Base-by-base conservation (phyloP, 2,113 vertebrate genomes). In the Gallinago undulata region DNA sequence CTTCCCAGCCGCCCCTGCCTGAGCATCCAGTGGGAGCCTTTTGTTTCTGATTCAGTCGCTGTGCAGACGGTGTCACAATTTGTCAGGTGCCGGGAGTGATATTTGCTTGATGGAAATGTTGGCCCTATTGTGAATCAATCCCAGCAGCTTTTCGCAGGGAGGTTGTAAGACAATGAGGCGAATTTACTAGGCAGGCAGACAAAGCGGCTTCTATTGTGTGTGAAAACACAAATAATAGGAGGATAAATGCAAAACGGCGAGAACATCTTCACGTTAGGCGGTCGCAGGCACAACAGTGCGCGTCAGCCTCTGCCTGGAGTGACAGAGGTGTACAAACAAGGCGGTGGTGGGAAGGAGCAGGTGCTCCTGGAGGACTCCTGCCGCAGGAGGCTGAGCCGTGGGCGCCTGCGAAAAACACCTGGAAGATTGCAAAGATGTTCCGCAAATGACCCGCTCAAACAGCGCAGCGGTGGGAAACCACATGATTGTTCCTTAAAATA, bases 141-240 rank as follows among this genome's bases (percentile, higher is more conserved):
- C 35, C 48, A 79, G 60, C 76, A 96, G 92, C 91, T 96, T 97
- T 74, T 97, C 16, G 6, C 69, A 94, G 94, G 62, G 47, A 97
- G 96, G 91, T 75, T 97, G 97, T 95, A 94, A 98, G 96, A 98
- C 97, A 98, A 95, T 97, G 97, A 95, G 78, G 75, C 13, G 12
- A 97, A 96, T 97, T 97, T 97, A 90, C 94, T 86, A 83, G n/a
- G 67, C 87, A 84, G 75, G 62, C 96, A 97, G 96, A 96, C 96
- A 97, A 96, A 97, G 97, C 53, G 11, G 87, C 82, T 92, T 68
- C 93, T 96, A 96, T 97, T 94, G 88, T 95, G 95, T 90, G 95
- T 91, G 91, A 89, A 97, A 96, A 87, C 91, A 97, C 95, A 98
- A 98, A 97, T 97, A 98, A 97, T 96, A 66, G 50, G 93, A 76